Evolutionary conservation across 2,113 vertebrate genomes (phyloP), one percentile per base, ranked within the genome.

Genomic region (Pituophis catenifer): DNA sequence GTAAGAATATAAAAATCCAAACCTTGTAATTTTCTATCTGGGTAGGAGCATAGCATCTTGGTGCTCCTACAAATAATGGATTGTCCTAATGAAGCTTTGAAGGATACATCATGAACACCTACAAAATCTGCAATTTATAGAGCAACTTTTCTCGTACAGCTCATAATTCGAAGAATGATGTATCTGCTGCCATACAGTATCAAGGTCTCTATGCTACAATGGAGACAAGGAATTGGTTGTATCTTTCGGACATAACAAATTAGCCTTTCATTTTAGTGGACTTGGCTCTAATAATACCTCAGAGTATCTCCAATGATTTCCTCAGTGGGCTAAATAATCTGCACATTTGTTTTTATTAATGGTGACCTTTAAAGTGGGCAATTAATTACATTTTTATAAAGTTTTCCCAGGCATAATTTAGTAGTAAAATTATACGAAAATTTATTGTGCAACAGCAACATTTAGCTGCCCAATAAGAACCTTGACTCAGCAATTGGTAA

Each of bases 271-370:
- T 94, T 93, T 96, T 90, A 93, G 33, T 85, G 89, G 54, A 91
- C 57, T 93, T 92, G 9, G 90, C 90, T 86, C 94, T 95, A 93
- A 93, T 29, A 89, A 33, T 57, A 94, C 6, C 33, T 26, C 12
- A 85, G 97, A 95, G 8, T 50, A 95, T 85, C 81, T 62, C 24
- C 92, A 95, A 96, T 93, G 92, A 90, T 95, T 96, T 96, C 96
- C 11, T 95, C 70, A 62, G 19, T 93, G 62, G 33, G 1, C 1
- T 95, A 94, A 95, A 92, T 95, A 97, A 96, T 92, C 17, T 65
- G 52, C 52, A 48, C 87, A 23, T 96, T 95, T 48, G 87, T 95
- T 96, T 97, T 97, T 96, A 95, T 94, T 94, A 95, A 95, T 91
- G 10, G 9, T 96, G 93, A 95, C 65, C 19, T 97, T 96, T 96